A percentile compares a stretch with the other conserved stretches of the same genome.
phyloP scores from a whole-genome alignment of 2,888 invertebrate genomes.

The Melitaea athalia region DNA sequence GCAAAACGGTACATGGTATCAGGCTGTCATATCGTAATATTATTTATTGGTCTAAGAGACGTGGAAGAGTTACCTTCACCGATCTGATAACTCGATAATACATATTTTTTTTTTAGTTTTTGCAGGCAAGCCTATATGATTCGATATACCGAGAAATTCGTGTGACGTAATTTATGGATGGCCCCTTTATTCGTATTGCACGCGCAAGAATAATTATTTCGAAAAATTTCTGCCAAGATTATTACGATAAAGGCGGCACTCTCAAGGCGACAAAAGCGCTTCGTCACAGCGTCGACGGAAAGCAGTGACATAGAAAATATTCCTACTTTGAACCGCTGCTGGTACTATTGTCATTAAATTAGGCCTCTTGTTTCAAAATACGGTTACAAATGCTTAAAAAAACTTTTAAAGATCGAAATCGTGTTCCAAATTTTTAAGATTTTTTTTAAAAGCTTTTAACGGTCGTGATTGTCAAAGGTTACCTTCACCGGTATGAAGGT shows the following conservation, averaged over 20 bases:
- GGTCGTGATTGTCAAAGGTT: too few species aligned
- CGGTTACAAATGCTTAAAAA: slow-evolving; percentile 3
- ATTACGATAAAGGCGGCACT: background rate
- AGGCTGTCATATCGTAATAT: background rate
- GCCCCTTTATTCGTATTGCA: too few species aligned
- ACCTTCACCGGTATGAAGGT: too few species aligned
- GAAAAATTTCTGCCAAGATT: background rate
- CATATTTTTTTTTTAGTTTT: too few species aligned
- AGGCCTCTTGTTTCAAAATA: slow-evolving; percentile 1
- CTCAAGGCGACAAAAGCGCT: background rate
- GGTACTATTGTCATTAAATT: slow-evolving; percentile 1
- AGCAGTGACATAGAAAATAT: slow-evolving; percentile 4
- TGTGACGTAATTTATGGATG: too few species aligned
- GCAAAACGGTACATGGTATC: background rate
- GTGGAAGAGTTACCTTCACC: too few species aligned
- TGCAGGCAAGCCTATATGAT: too few species aligned
- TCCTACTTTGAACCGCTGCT: background rate
- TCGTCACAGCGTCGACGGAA: background rate
- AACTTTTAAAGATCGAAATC: background rate
- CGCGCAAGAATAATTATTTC: background rate
- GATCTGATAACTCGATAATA: too few species aligned
- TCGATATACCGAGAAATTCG: too few species aligned
- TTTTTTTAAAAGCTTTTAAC: too few species aligned
- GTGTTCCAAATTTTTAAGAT: background rate
- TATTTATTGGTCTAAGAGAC: too few species aligned